Evolutionary conservation across 2,888 invertebrate species (phyloP).

Genomic region (Agonopterix heracliana): DNA sequence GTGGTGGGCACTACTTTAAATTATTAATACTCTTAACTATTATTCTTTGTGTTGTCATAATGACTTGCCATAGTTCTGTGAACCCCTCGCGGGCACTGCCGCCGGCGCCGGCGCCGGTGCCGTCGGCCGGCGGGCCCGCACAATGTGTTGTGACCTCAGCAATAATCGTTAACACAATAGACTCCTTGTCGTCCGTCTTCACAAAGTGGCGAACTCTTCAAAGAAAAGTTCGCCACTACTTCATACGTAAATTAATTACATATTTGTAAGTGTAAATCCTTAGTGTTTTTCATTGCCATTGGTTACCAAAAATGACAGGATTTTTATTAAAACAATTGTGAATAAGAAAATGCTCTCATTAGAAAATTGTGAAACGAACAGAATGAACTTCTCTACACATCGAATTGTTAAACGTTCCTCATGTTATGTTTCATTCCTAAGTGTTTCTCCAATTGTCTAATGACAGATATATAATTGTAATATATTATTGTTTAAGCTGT

Average conservation of each 20-base stretch:
- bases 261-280: slow-evolving; percentile 58
- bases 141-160: slow-evolving; percentile 58
- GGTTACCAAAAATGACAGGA: slow-evolving; percentile 77
- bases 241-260: slow-evolving; percentile 67
- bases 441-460: slow-evolving; percentile 63
- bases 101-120: slow-evolving; percentile 12
- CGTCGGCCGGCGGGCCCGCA: slow-evolving; percentile 14
- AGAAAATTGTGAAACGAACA: slow-evolving; percentile 57
- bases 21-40: slow-evolving; percentile 32
- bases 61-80: slow-evolving; percentile 19
- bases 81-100: slow-evolving; percentile 7
- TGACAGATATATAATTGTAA: slow-evolving; percentile 70
- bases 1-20: slow-evolving; percentile 36
- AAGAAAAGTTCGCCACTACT: slow-evolving; percentile 47
- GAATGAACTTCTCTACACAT: slow-evolving; percentile 61
- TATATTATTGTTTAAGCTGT: slow-evolving; percentile 75
- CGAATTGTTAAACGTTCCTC: slow-evolving; percentile 73
- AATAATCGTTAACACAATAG: slow-evolving; percentile 50
- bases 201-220: slow-evolving; percentile 43
- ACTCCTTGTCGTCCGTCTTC: slow-evolving; percentile 53
- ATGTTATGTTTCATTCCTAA: slow-evolving; percentile 56
- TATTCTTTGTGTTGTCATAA: slow-evolving; percentile 28
- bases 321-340: slow-evolving; percentile 68
- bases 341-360: slow-evolving; percentile 62
- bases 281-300: slow-evolving; percentile 71